Base-by-base conservation (phyloP, 2,113 vertebrate genomes). In the Rostratula benghalensis region DNA sequence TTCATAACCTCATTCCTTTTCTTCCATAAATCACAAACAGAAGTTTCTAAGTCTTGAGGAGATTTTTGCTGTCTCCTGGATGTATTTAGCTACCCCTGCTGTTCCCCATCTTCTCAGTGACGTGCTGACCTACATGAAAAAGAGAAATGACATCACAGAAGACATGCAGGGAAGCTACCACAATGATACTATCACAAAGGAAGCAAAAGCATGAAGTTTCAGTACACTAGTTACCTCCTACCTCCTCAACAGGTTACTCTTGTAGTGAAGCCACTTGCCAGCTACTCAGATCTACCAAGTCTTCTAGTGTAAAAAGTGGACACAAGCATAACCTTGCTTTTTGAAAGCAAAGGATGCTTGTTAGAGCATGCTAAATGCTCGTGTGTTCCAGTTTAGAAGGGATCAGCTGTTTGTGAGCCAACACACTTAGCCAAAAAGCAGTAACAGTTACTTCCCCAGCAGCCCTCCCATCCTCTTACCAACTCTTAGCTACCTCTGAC, bases 21-120 rank as follows among this genome's bases (percentile, higher is more conserved):
- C 73, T 96, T 90, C 31, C 39, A 51, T 50, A 93, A 90, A 93
- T 59, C 59, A 87, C 46, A 78, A 95, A 74, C 76, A 87, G 85
- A 97, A 92, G 28, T 90, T 90, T 93, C 64, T 83, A 83, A 91
- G 56, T 83, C 64, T 86, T 88, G 37, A 94, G 59, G 33, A 87
- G 74, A 67, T 48, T 43, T 56, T 93, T 94, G 65, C 25, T 2
- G 6, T 76, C 64, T 95, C 68, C 43, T 81, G 48, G 64, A 43
- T 83, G 65, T 92, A 83, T 90, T 89, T 92, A 93, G 64, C 82
- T 90, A 24, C 14, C 16, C 18, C 16, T 80, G 60, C 73, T 81
- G 60, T 90, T 95, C 41, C 35, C 20, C 13, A 3, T 80, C 80
- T 77, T 67, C 69, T 89, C 39, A 60, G 71, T 63, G 70, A 31